Percentiles rank a stretch among this genome's conserved stretches.
These are phyloP conservation scores for Palythoa caribaeorum DNA, from an alignment of 92 coral and sea anemone genomes.

Conservation along the genomic window DNA sequence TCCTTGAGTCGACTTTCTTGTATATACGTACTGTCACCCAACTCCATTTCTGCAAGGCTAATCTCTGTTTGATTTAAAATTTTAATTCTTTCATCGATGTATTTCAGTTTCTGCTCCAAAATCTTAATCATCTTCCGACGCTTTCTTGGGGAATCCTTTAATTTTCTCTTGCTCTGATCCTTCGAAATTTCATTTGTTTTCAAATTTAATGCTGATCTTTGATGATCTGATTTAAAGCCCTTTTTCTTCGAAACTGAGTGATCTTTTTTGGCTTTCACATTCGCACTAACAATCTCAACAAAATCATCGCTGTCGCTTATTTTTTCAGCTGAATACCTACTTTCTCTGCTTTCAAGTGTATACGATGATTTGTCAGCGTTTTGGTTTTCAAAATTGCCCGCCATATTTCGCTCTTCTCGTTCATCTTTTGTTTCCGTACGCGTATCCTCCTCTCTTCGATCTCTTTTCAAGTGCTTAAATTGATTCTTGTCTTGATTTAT, in stretches of 20 bases:
- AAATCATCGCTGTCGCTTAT: constrained; percentile 38
- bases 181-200: constrained; percentile 4
- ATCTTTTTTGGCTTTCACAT: neutral
- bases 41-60: constrained; percentile 93
- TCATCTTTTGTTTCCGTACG: neutral
- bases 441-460: neutral
- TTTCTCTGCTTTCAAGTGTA: constrained; percentile 18
- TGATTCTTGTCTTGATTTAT: neutral
- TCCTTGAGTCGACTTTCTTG: constrained; percentile 80
- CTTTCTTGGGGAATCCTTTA: constrained; percentile 53
- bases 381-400: constrained; percentile 68
- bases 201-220: constrained; percentile 7
- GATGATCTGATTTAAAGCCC: neutral
- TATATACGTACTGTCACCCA: constrained; percentile 84
- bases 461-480: neutral
- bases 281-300: constrained; percentile 39
- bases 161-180: neutral
- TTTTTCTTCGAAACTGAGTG: neutral
- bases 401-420: constrained; percentile 39
- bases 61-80: constrained; percentile 85
- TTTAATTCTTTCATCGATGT: constrained; percentile 73
- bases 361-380: constrained; percentile 6
- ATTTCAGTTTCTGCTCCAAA: constrained; percentile 69
- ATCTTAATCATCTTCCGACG: constrained; percentile 61
- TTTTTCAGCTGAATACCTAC: neutral